These are phyloP conservation scores for Leptinotarsa juncta DNA, from an alignment of 2,888 invertebrate species.

Conservation along the genomic window DNA sequence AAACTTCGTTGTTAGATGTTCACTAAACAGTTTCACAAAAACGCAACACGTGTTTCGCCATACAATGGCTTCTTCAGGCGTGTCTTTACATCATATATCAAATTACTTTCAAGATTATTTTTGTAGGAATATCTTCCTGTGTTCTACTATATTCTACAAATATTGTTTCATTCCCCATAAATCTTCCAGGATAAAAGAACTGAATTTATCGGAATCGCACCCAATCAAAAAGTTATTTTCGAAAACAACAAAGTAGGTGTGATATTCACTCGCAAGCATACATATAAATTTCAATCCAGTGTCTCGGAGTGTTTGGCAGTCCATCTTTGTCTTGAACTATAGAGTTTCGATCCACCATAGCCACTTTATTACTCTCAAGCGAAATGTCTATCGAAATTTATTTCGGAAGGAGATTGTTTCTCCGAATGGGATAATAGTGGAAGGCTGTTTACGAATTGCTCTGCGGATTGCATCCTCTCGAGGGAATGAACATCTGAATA, in stretches of 20 bases:
- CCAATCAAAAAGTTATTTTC: conserved; percentile 16
- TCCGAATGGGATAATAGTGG: conserved; percentile 3
- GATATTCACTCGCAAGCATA: conserved; percentile 20
- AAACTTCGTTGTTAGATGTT: no score
- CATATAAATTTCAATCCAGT: conserved; percentile 27
- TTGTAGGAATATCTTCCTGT: no score
- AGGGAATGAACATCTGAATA: not conserved
- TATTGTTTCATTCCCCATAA: not conserved
- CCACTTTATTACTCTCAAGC: conserved; percentile 23
- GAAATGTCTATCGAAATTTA: conserved; percentile 30
- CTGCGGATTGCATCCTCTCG: conserved; percentile 2
- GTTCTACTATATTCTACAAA: not conserved
- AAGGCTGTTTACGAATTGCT: conserved; percentile 21
- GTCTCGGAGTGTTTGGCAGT: conserved; percentile 24
- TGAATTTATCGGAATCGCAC: conserved; percentile 11
- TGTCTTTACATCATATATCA: no score
- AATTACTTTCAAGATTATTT: no score
- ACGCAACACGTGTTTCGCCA: no score
- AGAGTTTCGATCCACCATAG: conserved; percentile 32
- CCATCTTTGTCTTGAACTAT: conserved; percentile 32
- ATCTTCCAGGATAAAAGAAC: not conserved
- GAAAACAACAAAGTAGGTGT: conserved; percentile 22
- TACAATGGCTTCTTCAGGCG: no score
- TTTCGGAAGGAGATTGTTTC: conserved; percentile 28
- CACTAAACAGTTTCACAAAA: no score